phyloP scores from a whole-genome alignment of 2,113 vertebrate genomes.

The Nicator chloris region DNA sequence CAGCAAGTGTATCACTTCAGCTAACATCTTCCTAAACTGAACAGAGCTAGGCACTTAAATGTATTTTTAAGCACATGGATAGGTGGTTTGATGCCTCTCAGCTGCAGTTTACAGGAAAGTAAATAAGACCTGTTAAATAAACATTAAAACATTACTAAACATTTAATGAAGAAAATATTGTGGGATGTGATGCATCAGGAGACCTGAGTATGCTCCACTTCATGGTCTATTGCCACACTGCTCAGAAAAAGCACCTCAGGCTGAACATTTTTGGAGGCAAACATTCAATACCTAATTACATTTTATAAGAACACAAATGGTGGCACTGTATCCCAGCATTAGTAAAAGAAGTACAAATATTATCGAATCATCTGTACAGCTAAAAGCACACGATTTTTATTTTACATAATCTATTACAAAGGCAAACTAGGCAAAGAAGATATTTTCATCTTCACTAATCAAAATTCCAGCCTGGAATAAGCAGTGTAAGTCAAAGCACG shows the following conservation, averaged over 20 bases:
- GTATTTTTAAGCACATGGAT: not conserved
- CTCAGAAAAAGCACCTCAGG: not conserved
- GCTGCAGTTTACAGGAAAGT: not conserved
- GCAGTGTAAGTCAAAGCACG: not conserved
- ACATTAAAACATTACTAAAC: not conserved
- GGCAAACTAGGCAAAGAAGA: not conserved
- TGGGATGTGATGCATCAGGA: not conserved
- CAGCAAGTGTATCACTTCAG: not conserved
- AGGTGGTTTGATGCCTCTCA: not conserved
- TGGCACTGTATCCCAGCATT: not conserved
- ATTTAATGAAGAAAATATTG: not conserved
- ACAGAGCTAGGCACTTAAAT: not conserved
- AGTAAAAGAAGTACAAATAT: not conserved
- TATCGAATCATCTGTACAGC: not conserved
- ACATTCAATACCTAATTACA: not conserved
- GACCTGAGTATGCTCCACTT: not conserved
- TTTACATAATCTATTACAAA: not conserved
- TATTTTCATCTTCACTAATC: not conserved
- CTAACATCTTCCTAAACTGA: not conserved
- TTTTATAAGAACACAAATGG: not conserved
- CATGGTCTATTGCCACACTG: not conserved
- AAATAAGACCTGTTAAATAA: not conserved
- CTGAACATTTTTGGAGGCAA: not conserved
- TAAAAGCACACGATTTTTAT: not conserved
- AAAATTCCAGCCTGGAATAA: not conserved